phyloP scores from a whole-genome alignment of 2,113 vertebrate genomes.

The Accipiter virgatus region DNA sequence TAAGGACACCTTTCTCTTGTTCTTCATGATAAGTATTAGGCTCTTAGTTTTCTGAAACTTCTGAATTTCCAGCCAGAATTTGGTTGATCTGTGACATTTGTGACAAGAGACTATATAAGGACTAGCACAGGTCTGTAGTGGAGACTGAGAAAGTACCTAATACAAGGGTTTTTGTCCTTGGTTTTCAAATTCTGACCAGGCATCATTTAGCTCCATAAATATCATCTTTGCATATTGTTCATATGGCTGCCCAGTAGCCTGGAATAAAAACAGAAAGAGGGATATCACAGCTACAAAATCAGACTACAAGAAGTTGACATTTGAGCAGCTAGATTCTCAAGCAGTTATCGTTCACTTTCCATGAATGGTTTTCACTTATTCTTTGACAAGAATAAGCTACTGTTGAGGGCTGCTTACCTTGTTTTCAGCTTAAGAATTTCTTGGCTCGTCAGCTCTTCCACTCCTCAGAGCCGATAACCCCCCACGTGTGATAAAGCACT shows the following conservation, averaged over 20 bases:
- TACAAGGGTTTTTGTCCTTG: constrained; percentile 99
- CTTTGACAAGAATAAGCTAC: background rate
- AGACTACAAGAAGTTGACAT: background rate
- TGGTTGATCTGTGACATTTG: constrained; percentile 71
- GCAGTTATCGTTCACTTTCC: background rate
- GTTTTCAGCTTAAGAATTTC: background rate
- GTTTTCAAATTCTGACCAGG: constrained; percentile 99
- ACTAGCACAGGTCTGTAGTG: constrained; percentile 71
- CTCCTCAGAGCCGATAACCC: background rate
- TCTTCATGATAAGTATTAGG: constrained; percentile 51
- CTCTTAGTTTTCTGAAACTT: constrained; percentile 39
- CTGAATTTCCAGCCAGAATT: constrained; percentile 53
- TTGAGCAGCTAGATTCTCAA: background rate
- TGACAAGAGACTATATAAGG: constrained; percentile 67
- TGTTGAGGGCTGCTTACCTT: background rate
- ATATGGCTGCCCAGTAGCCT: constrained; percentile 98
- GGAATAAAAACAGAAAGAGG: constrained; percentile 37
- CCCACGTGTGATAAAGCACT: background rate
- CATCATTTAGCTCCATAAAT: constrained; percentile 99
- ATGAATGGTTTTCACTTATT: background rate
- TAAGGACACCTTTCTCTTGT: constrained; percentile 1
- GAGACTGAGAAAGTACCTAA: constrained; percentile 69
- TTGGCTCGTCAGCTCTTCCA: background rate
- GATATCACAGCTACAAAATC: background rate
- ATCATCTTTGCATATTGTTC: constrained; percentile 99